Percentiles rank a stretch among this genome's conserved stretches.
These are phyloP conservation scores for Phylloscopus whistleri DNA, from an alignment of 2,113 vertebrate genomes.

Conservation along the genomic window DNA sequence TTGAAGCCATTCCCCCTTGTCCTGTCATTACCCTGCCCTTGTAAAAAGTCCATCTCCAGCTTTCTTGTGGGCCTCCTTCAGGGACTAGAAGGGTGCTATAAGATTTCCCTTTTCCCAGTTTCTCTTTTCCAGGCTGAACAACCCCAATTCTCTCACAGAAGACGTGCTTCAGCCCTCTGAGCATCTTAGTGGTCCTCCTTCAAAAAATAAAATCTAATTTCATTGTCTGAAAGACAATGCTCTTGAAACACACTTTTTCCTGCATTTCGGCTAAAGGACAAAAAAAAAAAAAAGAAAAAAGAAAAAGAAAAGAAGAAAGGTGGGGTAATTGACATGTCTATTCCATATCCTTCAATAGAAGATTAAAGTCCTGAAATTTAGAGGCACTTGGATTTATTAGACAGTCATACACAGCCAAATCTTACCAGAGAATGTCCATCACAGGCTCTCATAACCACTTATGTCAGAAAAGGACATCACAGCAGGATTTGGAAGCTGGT, in stretches of 20 bases:
- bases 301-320: too few species aligned
- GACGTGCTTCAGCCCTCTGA: not conserved
- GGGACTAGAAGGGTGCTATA: not conserved
- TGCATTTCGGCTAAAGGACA: not conserved
- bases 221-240: not conserved
- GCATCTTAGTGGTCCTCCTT: not conserved
- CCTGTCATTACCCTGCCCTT: too few species aligned
- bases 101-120: too few species aligned
- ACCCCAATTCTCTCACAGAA: fast-evolving
- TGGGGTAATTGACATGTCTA: not conserved
- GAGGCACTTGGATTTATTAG: not conserved
- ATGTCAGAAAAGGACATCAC: not conserved
- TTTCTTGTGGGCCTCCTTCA: not conserved
- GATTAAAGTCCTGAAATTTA: not conserved
- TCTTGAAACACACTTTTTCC: not conserved
- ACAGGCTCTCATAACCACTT: not conserved
- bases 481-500: not conserved
- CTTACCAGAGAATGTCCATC: not conserved
- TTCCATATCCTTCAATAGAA: not conserved
- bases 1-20: not conserved
- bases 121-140: not conserved
- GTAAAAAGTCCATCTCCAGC: not conserved
- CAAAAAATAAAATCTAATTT: not conserved
- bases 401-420: not conserved
- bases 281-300: too few species aligned